Conservation (phyloP, 2,113 vertebrate species). For the Pygoscelis antarcticus region DNA sequence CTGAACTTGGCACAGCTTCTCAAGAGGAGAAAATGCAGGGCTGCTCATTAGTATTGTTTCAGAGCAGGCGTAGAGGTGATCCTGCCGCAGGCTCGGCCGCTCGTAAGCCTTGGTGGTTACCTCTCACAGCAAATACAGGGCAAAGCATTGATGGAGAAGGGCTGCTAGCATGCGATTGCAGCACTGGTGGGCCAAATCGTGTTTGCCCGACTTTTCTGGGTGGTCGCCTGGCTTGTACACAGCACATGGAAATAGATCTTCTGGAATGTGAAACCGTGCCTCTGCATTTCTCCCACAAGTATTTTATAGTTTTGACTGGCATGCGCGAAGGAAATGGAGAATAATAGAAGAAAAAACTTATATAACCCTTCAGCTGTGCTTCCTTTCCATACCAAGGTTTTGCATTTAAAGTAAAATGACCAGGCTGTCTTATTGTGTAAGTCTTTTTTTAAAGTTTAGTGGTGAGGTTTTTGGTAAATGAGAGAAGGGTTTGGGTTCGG, state of each 20-base stretch:
- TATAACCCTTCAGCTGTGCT: constrained; percentile 45
- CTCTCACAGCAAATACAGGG: neutral
- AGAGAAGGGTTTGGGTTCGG: neutral
- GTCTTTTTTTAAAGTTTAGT: constrained; percentile 19
- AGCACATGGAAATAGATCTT: constrained; percentile 34
- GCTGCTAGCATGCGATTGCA: neutral
- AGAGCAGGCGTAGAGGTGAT: neutral
- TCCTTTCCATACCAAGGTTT: constrained; percentile 45
- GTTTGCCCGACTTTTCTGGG: constrained; percentile 17
- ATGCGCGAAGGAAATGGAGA: constrained; percentile 31
- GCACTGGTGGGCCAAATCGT: neutral
- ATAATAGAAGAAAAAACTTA: constrained; percentile 59
- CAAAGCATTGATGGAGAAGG: neutral
- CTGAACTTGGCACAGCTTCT: neutral
- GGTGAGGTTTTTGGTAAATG: constrained; percentile 25
- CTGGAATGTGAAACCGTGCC: constrained; percentile 36
- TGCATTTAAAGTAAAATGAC: constrained; percentile 47
- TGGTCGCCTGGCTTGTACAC: neutral
- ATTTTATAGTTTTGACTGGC: constrained; percentile 65
- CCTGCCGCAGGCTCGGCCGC: fast-evolving
- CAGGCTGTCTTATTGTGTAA: neutral
- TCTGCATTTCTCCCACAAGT: constrained; percentile 51
- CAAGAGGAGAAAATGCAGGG: neutral
- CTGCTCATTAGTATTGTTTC: neutral
- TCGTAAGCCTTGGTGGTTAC: neutral